phyloP scores from a whole-genome alignment of 2,797 vertebrate species.

The Rhynchotus rufescens region DNA sequence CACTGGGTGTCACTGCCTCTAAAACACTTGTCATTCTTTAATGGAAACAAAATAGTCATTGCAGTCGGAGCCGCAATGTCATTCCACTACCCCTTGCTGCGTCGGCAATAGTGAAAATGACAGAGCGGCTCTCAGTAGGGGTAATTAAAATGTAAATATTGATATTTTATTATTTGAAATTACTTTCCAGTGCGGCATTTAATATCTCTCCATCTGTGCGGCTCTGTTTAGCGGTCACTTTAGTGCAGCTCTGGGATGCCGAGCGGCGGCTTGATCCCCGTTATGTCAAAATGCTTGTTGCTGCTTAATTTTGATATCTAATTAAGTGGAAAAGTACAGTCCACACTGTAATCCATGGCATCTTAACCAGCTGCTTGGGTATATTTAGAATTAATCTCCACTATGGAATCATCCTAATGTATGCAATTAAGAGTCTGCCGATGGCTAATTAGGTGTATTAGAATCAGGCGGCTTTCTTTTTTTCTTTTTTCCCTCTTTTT shows the following conservation, averaged over 20 bases:
- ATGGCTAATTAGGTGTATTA: slow-evolving; percentile 99
- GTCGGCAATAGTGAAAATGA: slow-evolving; percentile 89
- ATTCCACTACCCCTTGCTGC: slow-evolving; percentile 85
- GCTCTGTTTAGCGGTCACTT: slow-evolving; percentile 94
- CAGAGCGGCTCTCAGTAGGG: slow-evolving; percentile 89
- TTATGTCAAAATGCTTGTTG: slow-evolving; percentile 90
- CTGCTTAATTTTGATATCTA: slow-evolving; percentile 94
- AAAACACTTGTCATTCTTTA: slow-evolving; percentile 89
- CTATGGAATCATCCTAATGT: slow-evolving; percentile 99
- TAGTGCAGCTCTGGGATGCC: slow-evolving; percentile 90
- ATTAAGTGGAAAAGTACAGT: slow-evolving; percentile 96
- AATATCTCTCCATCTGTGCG: slow-evolving; percentile 99
- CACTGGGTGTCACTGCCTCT: slow-evolving; percentile 84
- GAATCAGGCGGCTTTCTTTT: slow-evolving; percentile 85
- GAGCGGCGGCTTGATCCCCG: slow-evolving; percentile 84
- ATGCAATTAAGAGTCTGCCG: slow-evolving; percentile 99
- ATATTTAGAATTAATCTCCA: slow-evolving; percentile 99
- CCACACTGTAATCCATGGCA: slow-evolving; percentile 91
- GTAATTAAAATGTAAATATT: slow-evolving; percentile 99
- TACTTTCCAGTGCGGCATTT: slow-evolving; percentile 96
- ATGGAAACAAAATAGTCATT: slow-evolving; percentile 87
- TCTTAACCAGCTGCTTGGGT: slow-evolving; percentile 96
- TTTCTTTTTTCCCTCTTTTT: not conserved
- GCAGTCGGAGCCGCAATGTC: slow-evolving; percentile 84
- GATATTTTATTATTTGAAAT: slow-evolving; percentile 99